These are phyloP conservation scores for Macrostomum lignano DNA, from an alignment of 1,140 invertebrate species.

Conservation along the genomic window DNA sequence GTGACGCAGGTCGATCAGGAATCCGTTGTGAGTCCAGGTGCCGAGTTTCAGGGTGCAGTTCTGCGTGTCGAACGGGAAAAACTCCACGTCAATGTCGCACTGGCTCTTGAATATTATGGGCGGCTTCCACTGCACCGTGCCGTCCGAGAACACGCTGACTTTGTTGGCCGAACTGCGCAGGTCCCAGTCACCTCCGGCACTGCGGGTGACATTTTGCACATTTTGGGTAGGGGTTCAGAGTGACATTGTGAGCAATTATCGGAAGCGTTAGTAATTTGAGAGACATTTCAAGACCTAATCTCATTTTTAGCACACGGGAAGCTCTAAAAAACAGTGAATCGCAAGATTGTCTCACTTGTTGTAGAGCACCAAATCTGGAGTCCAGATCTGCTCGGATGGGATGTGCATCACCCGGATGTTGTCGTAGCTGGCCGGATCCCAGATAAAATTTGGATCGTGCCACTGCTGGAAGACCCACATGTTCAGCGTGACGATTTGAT, in stretches of 20 bases:
- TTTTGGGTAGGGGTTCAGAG: too few species aligned
- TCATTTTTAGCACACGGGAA: too few species aligned
- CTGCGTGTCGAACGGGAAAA: conserved; percentile 42
- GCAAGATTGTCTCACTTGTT: conserved; percentile 18
- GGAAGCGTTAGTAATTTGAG: too few species aligned
- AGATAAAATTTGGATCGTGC: conserved; percentile 79
- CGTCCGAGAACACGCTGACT: conserved; percentile 25
- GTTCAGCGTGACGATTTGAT: conserved; percentile 23
- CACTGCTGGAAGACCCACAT: conserved; percentile 34
- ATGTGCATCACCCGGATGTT: conserved; percentile 47
- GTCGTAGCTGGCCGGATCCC: conserved; percentile 75
- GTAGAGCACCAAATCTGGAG: conserved; percentile 26
- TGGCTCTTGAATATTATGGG: conserved; percentile 36
- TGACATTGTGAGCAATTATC: too few species aligned
- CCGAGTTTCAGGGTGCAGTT: conserved; percentile 36
- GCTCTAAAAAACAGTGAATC: background rate
- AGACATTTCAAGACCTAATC: too few species aligned
- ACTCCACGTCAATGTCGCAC: conserved; percentile 35
- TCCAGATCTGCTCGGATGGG: conserved; percentile 45
- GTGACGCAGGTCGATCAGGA: background rate
- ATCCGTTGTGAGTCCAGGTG: conserved; percentile 28
- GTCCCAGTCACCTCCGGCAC: conserved; percentile 33
- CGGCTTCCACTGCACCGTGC: conserved; percentile 38
- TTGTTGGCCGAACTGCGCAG: conserved; percentile 14
- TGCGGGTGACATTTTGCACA: conserved; percentile 14